phyloP scores from a whole-genome alignment of 2,113 vertebrate genomes.

The Stegostoma tigrinum region DNA sequence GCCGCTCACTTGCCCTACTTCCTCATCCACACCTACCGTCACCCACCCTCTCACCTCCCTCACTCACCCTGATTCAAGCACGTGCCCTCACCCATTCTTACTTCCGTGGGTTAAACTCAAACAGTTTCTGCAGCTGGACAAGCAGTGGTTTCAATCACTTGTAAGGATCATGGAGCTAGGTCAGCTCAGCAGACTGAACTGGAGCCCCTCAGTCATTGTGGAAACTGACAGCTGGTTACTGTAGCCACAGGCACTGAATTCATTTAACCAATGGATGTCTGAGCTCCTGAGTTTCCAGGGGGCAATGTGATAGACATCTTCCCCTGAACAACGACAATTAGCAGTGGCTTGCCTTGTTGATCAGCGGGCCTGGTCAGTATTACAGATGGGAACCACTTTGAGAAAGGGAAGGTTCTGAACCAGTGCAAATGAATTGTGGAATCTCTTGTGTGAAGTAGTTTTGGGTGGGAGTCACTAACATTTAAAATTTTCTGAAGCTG shows the following conservation, averaged over 20 bases:
- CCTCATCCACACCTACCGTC: too few relatives aligned
- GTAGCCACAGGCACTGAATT: background rate
- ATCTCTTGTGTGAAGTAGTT: background rate
- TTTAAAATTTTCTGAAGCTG: background rate
- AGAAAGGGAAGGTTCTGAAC: background rate
- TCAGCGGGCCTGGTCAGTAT: background rate
- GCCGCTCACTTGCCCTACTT: too few relatives aligned
- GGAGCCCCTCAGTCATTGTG: background rate
- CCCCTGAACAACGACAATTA: background rate
- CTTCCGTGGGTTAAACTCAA: background rate
- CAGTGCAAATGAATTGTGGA: background rate
- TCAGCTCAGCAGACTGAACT: background rate
- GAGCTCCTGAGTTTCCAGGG: background rate
- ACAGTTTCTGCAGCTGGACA: background rate
- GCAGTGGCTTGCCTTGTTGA: too few relatives aligned
- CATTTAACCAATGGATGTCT: background rate
- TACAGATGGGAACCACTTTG: background rate
- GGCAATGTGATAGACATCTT: background rate
- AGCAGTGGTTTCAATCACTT: background rate
- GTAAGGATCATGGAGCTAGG: background rate
- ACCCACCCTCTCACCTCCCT: too few relatives aligned
- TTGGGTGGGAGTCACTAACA: background rate
- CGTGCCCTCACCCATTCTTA: too few relatives aligned
- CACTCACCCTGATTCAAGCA: too few relatives aligned
- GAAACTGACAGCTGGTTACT: background rate